Percentiles rank a stretch among this genome's conserved stretches.
These are phyloP conservation scores for Gymnarchus niloticus DNA, from an alignment of 2,113 vertebrate genomes.

Conservation along the genomic window DNA sequence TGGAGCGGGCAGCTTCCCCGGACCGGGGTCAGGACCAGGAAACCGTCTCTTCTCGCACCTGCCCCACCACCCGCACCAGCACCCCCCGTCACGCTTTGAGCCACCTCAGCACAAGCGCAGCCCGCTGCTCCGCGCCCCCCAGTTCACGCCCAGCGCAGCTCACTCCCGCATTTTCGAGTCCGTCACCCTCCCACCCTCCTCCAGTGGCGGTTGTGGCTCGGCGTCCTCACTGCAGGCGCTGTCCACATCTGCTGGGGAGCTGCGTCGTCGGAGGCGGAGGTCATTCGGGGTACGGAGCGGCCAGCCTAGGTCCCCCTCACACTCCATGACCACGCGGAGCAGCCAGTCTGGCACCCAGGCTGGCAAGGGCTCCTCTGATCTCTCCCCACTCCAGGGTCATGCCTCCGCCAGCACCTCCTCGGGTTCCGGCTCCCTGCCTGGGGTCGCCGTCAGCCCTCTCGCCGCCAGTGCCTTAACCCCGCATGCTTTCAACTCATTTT, in stretches of 20 bases:
- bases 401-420: conserved; percentile 50
- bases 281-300: conserved; percentile 31
- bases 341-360: conserved; percentile 71
- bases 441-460: conserved; percentile 71
- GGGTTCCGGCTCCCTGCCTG: conserved; percentile 39
- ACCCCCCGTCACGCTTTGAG: conserved; percentile 71
- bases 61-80: conserved; percentile 57
- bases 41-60: conserved; percentile 78
- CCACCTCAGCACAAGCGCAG: conserved; percentile 82
- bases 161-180: conserved; percentile 96
- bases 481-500: conserved; percentile 61
- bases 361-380: conserved; percentile 63
- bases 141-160: conserved; percentile 93
- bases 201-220: conserved; percentile 63
- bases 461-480: conserved; percentile 97
- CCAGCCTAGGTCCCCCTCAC: conserved; percentile 84
- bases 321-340: conserved; percentile 95
- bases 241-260: conserved; percentile 57
- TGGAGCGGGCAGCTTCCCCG: conserved; percentile 69
- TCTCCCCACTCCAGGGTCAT: conserved; percentile 62
- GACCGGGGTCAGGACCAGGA: conserved; percentile 57
- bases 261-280: conserved; percentile 66
- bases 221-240: conserved; percentile 67
- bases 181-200: conserved; percentile 74
- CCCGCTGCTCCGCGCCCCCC: conserved; percentile 81